A percentile compares a stretch with the other conserved stretches of the same genome.
Evolutionary conservation across 2,888 invertebrate species (phyloP).

Genomic region (Trichopria drosophilae): DNA sequence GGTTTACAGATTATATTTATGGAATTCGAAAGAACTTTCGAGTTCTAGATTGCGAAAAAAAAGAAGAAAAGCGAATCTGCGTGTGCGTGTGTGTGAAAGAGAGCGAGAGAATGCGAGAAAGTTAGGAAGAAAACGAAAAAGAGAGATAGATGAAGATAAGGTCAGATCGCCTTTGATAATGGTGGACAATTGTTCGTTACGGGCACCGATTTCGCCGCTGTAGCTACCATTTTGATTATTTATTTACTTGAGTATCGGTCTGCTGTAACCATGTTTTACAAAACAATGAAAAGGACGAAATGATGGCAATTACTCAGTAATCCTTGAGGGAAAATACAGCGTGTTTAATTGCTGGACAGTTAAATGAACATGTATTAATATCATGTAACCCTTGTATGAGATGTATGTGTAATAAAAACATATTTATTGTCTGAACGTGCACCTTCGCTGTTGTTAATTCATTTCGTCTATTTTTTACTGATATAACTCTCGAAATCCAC

Average conservation of each 20-base stretch:
- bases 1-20: too few species aligned
- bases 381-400: constrained; percentile 58
- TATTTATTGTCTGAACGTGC: constrained; percentile 56
- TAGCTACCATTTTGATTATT: constrained; percentile 22
- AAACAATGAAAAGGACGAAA: constrained; percentile 4
- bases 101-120: too few species aligned
- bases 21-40: too few species aligned
- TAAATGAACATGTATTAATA: constrained; percentile 59
- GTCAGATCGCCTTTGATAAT: constrained; percentile 19
- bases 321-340: constrained; percentile 48
- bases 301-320: constrained; percentile 27
- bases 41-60: too few species aligned
- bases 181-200: constrained; percentile 25
- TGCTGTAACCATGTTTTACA: constrained; percentile 37
- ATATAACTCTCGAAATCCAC: constrained; percentile 9
- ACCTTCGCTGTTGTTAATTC: background rate
- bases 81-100: background rate
- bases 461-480: constrained; percentile 1
- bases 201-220: constrained; percentile 23
- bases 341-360: constrained; percentile 60
- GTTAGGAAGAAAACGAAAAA: too few species aligned
- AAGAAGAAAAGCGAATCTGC: too few species aligned
- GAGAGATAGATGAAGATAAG: constrained; percentile 6
- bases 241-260: constrained; percentile 40
- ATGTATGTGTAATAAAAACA: constrained; percentile 60